These are phyloP conservation scores for Drosophila parvula DNA, from an alignment of 1,140 invertebrate genomes.

Conservation along the genomic window DNA sequence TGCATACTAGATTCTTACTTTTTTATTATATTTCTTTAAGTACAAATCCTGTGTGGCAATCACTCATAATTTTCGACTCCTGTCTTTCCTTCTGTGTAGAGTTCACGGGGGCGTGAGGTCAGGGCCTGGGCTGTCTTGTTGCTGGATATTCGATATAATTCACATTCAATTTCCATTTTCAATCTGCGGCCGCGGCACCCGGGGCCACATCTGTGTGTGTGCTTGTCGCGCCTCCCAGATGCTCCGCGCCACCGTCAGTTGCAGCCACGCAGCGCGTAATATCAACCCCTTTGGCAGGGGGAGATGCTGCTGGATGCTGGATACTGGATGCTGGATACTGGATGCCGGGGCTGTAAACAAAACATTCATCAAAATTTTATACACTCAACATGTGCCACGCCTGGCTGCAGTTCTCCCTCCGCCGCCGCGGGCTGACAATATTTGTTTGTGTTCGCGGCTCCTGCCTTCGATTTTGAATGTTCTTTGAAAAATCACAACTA, in stretches of 20 bases:
- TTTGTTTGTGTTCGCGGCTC: conserved; percentile 60
- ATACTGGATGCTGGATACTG: background rate
- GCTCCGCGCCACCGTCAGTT: conserved; percentile 34
- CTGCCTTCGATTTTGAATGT: conserved; percentile 74
- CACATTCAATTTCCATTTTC: conserved; percentile 77
- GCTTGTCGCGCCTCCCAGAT: conserved; percentile 57
- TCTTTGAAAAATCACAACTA: conserved; percentile 83
- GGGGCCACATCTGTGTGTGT: conserved; percentile 49
- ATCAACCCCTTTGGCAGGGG: conserved; percentile 51
- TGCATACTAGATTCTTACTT: background rate
- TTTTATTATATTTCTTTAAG: background rate
- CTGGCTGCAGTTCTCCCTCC: conserved; percentile 28
- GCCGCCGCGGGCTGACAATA: conserved; percentile 45
- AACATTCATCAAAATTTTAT: conserved; percentile 82
- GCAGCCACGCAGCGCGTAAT: conserved; percentile 25
- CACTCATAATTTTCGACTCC: background rate
- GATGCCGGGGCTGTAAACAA: conserved; percentile 60
- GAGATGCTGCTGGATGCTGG: conserved; percentile 17
- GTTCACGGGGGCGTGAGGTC: conserved; percentile 54
- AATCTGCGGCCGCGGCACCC: conserved; percentile 56
- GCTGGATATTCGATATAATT: conserved; percentile 66
- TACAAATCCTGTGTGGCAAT: background rate
- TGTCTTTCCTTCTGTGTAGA: conserved; percentile 33
- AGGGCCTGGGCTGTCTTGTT: conserved; percentile 26
- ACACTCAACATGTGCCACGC: conserved; percentile 79